Conservation (phyloP, 2,888 invertebrate species). For the Asteroscopus sphinx region DNA sequence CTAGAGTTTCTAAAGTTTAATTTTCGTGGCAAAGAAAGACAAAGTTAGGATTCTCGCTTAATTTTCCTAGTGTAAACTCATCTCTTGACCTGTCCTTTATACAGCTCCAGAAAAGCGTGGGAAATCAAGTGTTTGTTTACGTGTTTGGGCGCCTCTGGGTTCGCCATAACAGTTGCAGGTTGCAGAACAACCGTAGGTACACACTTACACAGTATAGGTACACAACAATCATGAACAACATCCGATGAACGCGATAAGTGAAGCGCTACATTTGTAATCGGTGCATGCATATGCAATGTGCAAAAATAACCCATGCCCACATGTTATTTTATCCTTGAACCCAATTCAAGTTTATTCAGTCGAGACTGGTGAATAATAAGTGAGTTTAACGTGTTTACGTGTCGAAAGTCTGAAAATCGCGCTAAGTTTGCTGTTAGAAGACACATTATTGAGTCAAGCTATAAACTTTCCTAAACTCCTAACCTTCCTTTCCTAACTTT, state of each 20-base stretch:
- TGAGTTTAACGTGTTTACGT: no score
- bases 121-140: conserved; percentile 12
- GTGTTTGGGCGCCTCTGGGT: not conserved
- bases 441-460: no score
- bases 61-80: no score
- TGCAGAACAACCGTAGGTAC: no score
- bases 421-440: no score
- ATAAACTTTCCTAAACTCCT: no score
- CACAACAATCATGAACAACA: conserved; percentile 1
- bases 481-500: no score
- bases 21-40: no score
- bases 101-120: not conserved
- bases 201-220: no score
- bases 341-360: conserved; percentile 22
- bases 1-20: no score
- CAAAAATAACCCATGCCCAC: conserved; percentile 30
- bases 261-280: conserved; percentile 18
- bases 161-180: conserved; percentile 9
- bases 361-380: conserved; percentile 5
- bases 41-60: no score
- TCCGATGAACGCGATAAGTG: conserved; percentile 24
- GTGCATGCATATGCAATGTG: conserved; percentile 2
- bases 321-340: conserved; percentile 35
- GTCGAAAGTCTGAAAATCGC: no score
- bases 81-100: not conserved